Percentiles rank a stretch among this genome's conserved stretches.
phyloP scores from a whole-genome alignment of 2,113 vertebrate species.

The Perca schrenkii region DNA sequence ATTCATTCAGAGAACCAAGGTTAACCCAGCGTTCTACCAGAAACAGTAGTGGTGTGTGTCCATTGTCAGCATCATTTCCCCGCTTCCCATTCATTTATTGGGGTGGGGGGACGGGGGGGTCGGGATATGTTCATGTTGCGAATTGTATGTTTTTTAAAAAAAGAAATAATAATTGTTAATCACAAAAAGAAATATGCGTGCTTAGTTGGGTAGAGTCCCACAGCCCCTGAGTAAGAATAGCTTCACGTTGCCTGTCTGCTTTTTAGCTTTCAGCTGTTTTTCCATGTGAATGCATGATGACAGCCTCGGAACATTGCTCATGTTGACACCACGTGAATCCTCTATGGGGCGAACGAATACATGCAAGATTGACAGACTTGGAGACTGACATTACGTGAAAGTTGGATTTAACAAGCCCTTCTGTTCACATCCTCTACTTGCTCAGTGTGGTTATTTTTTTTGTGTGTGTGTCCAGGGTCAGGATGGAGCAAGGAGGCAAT shows the following conservation, averaged over 20 bases:
- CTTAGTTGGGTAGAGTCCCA: background rate
- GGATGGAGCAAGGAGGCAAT: slow-evolving; percentile 42
- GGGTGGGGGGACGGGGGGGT: too few relatives aligned
- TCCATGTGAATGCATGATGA: background rate
- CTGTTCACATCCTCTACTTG: background rate
- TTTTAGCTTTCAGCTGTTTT: slow-evolving; percentile 13
- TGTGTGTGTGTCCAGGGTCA: slow-evolving; percentile 27
- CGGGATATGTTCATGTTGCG: too few relatives aligned
- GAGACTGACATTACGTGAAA: background rate
- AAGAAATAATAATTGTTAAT: too few relatives aligned
- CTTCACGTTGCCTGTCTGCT: background rate
- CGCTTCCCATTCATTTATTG: too few relatives aligned
- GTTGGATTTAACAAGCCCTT: background rate
- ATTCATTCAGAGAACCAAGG: too few relatives aligned
- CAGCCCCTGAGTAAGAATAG: background rate
- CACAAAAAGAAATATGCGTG: background rate
- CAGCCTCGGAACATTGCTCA: slow-evolving; percentile 5
- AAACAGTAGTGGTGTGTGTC: too few relatives aligned
- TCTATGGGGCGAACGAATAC: background rate
- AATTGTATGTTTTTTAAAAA: too few relatives aligned
- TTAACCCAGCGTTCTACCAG: too few relatives aligned
- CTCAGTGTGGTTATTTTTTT: background rate
- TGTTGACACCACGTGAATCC: background rate
- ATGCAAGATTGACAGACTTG: background rate
- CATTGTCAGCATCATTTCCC: too few relatives aligned